These are phyloP conservation scores for Nematopogon swammerdamellus DNA, from an alignment of 2,888 invertebrate species.

Conservation along the genomic window DNA sequence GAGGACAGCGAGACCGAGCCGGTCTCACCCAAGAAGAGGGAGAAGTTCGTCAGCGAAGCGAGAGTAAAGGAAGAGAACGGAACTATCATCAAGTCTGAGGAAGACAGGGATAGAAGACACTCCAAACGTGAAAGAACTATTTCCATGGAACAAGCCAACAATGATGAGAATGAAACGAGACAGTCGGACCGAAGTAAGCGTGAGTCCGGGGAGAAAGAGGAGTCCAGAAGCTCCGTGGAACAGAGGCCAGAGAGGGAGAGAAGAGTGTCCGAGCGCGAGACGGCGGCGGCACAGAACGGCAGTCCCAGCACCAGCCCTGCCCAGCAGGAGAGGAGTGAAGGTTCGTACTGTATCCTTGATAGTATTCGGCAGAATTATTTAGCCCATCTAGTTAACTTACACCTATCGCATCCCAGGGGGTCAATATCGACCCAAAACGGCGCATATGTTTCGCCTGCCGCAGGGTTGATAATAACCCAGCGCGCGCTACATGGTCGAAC, in stretches of 20 bases:
- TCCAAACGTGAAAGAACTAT: background rate
- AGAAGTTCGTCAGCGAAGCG: conserved; percentile 40
- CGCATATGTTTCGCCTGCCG: too few relatives aligned
- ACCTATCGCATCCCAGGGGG: too few relatives aligned
- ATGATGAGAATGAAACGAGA: conserved; percentile 2
- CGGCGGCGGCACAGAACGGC: background rate
- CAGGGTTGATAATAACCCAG: too few relatives aligned
- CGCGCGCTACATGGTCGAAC: too few relatives aligned
- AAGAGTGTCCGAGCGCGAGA: too few relatives aligned
- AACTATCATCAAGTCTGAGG: conserved; percentile 27
- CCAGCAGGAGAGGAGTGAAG: background rate
- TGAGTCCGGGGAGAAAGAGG: background rate
- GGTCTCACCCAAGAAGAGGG: conserved; percentile 19
- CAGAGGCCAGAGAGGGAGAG: background rate
- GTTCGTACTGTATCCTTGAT: background rate
- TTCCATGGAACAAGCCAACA: too few relatives aligned
- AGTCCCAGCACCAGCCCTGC: background rate
- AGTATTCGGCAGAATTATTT: too few relatives aligned
- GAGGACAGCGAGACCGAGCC: conserved; percentile 10
- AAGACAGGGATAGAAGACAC: conserved; percentile 19
- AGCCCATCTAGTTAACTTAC: too few relatives aligned
- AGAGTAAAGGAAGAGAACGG: conserved; percentile 35
- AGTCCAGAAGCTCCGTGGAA: background rate
- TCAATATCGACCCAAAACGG: too few relatives aligned
- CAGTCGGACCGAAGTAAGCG: background rate